These are phyloP conservation scores for Tribolium madens DNA, from an alignment of 1,140 invertebrate species.

Conservation along the genomic window DNA sequence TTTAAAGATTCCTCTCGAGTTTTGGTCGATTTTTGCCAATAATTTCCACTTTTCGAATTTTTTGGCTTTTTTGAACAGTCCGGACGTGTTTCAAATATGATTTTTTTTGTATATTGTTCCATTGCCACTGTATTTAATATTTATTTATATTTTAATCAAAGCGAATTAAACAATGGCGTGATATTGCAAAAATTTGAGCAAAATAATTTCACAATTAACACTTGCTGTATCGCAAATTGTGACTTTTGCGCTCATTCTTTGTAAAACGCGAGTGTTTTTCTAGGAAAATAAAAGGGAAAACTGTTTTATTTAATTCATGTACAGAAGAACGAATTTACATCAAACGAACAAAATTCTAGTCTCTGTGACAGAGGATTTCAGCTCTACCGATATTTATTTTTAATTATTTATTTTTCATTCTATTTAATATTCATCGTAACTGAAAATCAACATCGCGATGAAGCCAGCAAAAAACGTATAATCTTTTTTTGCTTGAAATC, in stretches of 20 bases:
- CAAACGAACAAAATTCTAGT: neutral
- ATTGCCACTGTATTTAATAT: too few species aligned
- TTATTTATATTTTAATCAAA: too few species aligned
- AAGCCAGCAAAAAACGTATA: neutral
- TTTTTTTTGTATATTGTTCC: too few species aligned
- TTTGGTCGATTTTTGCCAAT: too few species aligned
- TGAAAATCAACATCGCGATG: neutral
- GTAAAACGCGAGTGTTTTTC: neutral
- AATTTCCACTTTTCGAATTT: too few species aligned
- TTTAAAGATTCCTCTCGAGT: too few species aligned
- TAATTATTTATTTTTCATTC: neutral
- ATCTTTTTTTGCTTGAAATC: slow-evolving; percentile 4
- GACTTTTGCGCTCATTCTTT: neutral
- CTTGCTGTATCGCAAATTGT: too few species aligned
- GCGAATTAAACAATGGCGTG: too few species aligned
- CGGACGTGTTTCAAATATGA: too few species aligned
- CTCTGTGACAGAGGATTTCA: neutral
- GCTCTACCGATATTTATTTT: neutral
- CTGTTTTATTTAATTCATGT: neutral
- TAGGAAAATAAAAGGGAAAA: neutral
- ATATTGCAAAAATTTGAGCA: too few species aligned
- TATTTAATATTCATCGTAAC: neutral
- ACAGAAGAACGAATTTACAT: neutral
- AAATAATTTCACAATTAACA: neutral
- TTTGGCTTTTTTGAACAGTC: too few species aligned